phyloP scores from a whole-genome alignment of 1,140 invertebrate genomes.

The Drosophila persimilis region DNA sequence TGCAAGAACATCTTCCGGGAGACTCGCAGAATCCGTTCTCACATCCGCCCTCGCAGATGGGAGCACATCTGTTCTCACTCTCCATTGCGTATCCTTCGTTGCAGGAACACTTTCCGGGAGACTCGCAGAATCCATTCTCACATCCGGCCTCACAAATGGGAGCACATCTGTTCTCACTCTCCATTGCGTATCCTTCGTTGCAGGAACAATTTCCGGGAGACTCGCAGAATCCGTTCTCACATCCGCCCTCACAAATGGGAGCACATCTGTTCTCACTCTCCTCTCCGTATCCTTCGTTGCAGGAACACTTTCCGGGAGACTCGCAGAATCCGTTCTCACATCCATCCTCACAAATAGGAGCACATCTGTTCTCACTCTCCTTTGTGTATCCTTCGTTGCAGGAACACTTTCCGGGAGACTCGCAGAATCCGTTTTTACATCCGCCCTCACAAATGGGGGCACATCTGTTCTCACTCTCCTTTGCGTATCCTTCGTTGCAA shows the following conservation, averaged over 20 bases:
- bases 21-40: constrained; percentile 15
- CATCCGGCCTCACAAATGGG: constrained; percentile 26
- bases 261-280: constrained; percentile 7
- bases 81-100: constrained; percentile 3
- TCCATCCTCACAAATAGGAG: constrained; percentile 3
- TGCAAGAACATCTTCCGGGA: constrained; percentile 17
- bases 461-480: constrained; percentile 8
- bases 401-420: constrained; percentile 11
- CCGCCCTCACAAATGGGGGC: constrained; percentile 16
- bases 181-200: constrained; percentile 2
- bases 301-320: constrained; percentile 14
- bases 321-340: constrained; percentile 25
- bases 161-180: constrained; percentile 3
- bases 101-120: constrained; percentile 29
- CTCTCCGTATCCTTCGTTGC: constrained; percentile 6
- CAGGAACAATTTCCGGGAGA: constrained; percentile 29
- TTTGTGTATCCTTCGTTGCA: constrained; percentile 7
- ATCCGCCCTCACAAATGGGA: constrained; percentile 28
- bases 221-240: constrained; percentile 38
- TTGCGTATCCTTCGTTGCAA: neutral
- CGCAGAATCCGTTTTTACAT: constrained; percentile 37
- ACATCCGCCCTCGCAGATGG: constrained; percentile 1
- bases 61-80: constrained; percentile 5
- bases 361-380: constrained; percentile 1
- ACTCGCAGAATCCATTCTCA: constrained; percentile 22